These are phyloP conservation scores for Branchinecta sandiegonensis DNA, from an alignment of 2,888 invertebrate genomes.

Conservation along the genomic window DNA sequence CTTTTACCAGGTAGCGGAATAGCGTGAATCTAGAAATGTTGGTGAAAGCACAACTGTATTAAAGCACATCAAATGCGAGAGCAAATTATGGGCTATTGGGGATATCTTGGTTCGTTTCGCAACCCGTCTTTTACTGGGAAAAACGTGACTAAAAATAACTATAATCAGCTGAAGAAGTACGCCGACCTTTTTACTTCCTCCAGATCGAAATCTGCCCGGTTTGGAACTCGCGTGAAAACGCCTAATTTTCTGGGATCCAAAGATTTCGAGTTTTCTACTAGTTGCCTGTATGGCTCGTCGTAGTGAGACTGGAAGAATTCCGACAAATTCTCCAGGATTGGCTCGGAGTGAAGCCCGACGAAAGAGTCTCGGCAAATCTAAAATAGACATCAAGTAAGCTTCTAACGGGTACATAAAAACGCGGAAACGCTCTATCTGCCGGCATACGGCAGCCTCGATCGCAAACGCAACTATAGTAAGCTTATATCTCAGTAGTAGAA, in stretches of 20 bases:
- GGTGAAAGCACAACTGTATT: too few species aligned
- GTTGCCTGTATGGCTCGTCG: constrained; percentile 47
- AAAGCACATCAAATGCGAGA: too few species aligned
- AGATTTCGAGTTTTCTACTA: neutral
- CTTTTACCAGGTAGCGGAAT: too few species aligned
- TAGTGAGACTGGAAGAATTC: constrained; percentile 52
- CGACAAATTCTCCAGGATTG: constrained; percentile 75
- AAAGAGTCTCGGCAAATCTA: constrained; percentile 95
- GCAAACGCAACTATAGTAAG: too few species aligned
- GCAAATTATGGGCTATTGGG: too few species aligned
- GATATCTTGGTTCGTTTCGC: too few species aligned
- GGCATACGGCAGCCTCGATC: too few species aligned
- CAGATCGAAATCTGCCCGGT: constrained; percentile 61
- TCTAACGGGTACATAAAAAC: too few species aligned
- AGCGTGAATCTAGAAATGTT: too few species aligned
- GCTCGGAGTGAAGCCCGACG: constrained; percentile 82
- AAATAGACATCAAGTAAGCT: constrained; percentile 29
- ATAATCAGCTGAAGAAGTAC: constrained; percentile 65
- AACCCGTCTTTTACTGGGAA: neutral
- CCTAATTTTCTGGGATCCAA: neutral
- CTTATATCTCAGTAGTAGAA: too few species aligned
- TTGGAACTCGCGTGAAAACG: constrained; percentile 44
- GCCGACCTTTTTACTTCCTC: constrained; percentile 55
- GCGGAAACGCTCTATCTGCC: too few species aligned
- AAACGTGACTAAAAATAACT: constrained; percentile 1